phyloP scores from a whole-genome alignment of 2,888 invertebrate species.

The Dyspetes luteomarginatus region DNA sequence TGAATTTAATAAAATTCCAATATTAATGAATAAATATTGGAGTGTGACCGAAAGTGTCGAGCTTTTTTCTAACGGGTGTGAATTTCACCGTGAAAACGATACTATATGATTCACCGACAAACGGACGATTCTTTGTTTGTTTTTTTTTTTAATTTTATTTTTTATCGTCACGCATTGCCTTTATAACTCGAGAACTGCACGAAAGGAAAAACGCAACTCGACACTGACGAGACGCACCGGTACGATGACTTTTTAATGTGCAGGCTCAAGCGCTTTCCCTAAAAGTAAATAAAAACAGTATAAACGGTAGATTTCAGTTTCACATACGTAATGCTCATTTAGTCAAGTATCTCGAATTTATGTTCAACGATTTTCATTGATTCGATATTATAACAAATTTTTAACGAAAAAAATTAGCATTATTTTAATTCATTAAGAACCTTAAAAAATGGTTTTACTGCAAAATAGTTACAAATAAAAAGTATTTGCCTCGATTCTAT shows the following conservation, averaged over 20 bases:
- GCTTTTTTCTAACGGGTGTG: slow-evolving; percentile 36
- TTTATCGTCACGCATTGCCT: slow-evolving; percentile 26
- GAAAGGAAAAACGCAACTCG: slow-evolving; percentile 45
- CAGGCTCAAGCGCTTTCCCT: slow-evolving; percentile 36
- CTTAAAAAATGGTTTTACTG: no score
- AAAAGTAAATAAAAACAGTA: slow-evolving; percentile 10
- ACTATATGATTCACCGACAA: background rate
- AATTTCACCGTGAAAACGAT: slow-evolving; percentile 64
- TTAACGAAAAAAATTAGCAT: no score
- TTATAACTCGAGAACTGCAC: background rate
- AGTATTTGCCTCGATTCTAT: no score
- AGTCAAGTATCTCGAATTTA: background rate
- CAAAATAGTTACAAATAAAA: no score
- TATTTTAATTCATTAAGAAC: no score
- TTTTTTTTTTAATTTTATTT: background rate
- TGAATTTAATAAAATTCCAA: background rate
- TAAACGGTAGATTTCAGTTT: slow-evolving; percentile 1
- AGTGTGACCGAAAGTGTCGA: background rate
- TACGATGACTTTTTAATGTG: slow-evolving; percentile 13
- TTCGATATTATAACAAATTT: no score
- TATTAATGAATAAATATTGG: background rate
- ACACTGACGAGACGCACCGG: slow-evolving; percentile 18
- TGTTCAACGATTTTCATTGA: no score
- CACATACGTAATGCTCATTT: background rate
- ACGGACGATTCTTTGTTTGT: background rate